Conservation (phyloP, 2,797 vertebrate species). For the Tapirus indicus region DNA sequence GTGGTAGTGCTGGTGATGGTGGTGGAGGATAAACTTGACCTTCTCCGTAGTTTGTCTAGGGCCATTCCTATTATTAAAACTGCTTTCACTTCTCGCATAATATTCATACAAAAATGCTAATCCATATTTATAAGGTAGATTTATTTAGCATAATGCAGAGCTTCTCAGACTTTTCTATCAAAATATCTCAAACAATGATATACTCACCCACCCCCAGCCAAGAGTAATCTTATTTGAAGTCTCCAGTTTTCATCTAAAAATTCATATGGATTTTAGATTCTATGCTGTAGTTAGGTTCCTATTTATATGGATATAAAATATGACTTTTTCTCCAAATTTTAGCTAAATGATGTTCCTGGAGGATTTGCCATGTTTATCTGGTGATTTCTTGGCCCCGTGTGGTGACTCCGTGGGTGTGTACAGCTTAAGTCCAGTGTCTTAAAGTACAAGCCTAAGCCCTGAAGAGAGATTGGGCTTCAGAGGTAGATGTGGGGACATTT, state of each 20-base stretch:
- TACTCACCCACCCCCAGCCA: background rate
- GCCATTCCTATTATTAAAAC: background rate
- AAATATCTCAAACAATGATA: background rate
- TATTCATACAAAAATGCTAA: background rate
- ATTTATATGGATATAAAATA: background rate
- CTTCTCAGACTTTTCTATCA: conserved; percentile 31
- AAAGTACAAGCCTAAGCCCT: background rate
- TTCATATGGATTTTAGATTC: background rate
- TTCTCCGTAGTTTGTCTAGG: background rate
- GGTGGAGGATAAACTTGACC: background rate
- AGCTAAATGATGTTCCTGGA: background rate
- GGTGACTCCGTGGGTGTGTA: background rate
- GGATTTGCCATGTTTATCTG: background rate
- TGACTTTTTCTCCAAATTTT: background rate
- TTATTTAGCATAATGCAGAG: background rate
- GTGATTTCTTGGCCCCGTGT: background rate
- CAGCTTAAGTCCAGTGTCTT: background rate
- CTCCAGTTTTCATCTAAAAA: background rate
- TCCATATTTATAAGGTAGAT: background rate
- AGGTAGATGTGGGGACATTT: background rate
- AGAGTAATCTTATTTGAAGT: conserved; percentile 17
- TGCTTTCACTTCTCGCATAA: background rate
- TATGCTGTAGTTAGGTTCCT: background rate
- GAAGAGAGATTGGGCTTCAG: background rate
- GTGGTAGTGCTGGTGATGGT: background rate